Conservation (phyloP, 2,797 vertebrate species). For the Atherinosoma microstoma region DNA sequence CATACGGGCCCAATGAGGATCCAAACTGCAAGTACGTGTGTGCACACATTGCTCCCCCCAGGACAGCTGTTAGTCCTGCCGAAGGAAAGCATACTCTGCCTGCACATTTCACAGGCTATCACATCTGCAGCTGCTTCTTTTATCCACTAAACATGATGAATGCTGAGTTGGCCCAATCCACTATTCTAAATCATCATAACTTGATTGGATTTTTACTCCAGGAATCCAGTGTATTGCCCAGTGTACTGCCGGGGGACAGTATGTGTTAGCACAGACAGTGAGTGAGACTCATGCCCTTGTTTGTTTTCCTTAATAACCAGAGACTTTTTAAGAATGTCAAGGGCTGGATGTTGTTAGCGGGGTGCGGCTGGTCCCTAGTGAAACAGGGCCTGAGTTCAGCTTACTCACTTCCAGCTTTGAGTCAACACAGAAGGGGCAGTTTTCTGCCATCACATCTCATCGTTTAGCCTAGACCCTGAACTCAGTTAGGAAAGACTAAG, state of each 20-base stretch:
- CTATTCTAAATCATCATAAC: slow-evolving; percentile 52
- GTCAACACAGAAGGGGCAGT: slow-evolving; percentile 75
- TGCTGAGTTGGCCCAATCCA: slow-evolving; percentile 11
- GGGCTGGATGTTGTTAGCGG: slow-evolving; percentile 80
- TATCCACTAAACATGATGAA: slow-evolving; percentile 44
- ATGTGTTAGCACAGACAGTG: slow-evolving; percentile 67
- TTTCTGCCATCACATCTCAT: slow-evolving; percentile 71
- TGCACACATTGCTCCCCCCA: slow-evolving; percentile 21
- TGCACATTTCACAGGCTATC: slow-evolving; percentile 27
- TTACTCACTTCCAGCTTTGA: slow-evolving; percentile 80
- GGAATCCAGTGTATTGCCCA: slow-evolving; percentile 41
- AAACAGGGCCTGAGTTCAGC: slow-evolving; percentile 75
- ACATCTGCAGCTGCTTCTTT: slow-evolving; percentile 39
- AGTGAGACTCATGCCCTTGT: slow-evolving; percentile 71
- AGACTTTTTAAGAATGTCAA: slow-evolving; percentile 77
- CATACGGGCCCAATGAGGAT: slow-evolving; percentile 43
- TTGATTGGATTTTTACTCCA: slow-evolving; percentile 58
- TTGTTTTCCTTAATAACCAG: slow-evolving; percentile 80
- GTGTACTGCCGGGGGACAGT: slow-evolving; percentile 48
- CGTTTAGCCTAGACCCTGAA: slow-evolving; percentile 64
- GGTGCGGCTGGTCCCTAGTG: slow-evolving; percentile 72
- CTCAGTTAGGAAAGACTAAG: slow-evolving; percentile 35
- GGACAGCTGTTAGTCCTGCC: slow-evolving; percentile 13
- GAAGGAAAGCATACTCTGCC: slow-evolving; percentile 33
- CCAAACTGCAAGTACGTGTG: slow-evolving; percentile 28